phyloP scores from a whole-genome alignment of 2,113 vertebrate genomes.

The Atrichornis clamosus region DNA sequence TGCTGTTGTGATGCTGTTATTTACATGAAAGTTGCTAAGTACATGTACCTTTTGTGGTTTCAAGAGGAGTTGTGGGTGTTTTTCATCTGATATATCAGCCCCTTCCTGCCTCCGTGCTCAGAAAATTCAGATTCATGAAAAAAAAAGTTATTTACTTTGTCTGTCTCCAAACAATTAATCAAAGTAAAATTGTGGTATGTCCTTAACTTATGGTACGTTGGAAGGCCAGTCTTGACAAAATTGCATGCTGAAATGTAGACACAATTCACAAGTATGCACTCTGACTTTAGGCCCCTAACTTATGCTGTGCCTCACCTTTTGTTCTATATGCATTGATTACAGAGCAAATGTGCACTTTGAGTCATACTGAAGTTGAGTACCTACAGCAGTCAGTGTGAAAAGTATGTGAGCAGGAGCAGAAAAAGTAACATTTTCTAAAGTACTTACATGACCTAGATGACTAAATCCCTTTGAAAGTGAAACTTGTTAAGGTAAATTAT shows the following conservation, averaged over 20 bases:
- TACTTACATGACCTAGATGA: neutral
- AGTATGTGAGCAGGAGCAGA: neutral
- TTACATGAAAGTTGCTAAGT: neutral
- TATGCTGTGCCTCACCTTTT: neutral
- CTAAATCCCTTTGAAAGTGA: slow-evolving; percentile 1
- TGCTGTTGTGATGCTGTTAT: neutral
- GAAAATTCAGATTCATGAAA: neutral
- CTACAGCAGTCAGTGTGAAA: neutral
- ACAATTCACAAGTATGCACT: neutral
- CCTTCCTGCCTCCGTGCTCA: neutral
- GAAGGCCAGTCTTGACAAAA: neutral
- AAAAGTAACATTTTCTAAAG: neutral
- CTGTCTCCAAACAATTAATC: neutral
- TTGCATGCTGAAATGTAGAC: neutral
- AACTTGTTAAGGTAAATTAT: neutral
- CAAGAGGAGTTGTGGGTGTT: neutral
- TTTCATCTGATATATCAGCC: neutral
- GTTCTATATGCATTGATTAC: neutral
- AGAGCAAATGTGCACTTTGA: neutral
- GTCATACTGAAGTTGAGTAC: neutral
- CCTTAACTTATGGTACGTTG: neutral
- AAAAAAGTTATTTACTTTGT: neutral
- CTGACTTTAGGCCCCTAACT: neutral
- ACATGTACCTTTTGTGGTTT: neutral
- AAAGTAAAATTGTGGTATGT: neutral